Evolutionary conservation across 2,888 invertebrate genomes (phyloP), one percentile per base, ranked within the genome.

Genomic region (Apeira syringaria): DNA sequence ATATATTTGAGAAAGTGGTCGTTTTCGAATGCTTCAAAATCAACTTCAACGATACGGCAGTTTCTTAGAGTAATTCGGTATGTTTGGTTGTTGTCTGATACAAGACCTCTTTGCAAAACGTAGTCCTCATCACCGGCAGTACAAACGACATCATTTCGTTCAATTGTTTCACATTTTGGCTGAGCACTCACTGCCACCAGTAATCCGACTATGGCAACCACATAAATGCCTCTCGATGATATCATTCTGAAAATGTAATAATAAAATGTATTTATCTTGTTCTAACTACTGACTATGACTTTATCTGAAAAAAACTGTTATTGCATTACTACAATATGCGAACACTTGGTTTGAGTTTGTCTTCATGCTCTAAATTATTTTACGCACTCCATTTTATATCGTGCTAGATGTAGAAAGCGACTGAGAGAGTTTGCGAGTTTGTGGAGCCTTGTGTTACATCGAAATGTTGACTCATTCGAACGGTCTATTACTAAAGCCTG

Each of bases 11-110:
- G 50, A n/a, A 57, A 41, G 9, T 57, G 57, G 7, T 79, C 52
- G 6, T 63, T 56, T 22, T 69, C 46, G 30, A 83, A 83, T 1
- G 73, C 61, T 45, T 71, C 72, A 1, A 38, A 53, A 7, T 72
- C 69, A 0, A 83, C 45, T 0, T 61, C 60, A 1, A 41, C 62
- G 2, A 74, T 61, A 7, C 59, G 56, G 45, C 74, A 74, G 5
- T 34, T 50, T 20, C 46, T 59, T 0, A 75, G 56, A 0, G 54
- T 63, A 11, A 74, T 64, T 4, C 50, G 43, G n/a, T 61, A 65
- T 1, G 63, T 64, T 17, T 27, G 38, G 5, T 59, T 60, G 31
- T 68, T 67, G 13, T 67, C 68, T 1, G 72, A 72, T 0, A 74
- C 65, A 0, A 69, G 35, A 2, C 70, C 68, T 52, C 59, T 64